Evolutionary conservation across 1,140 invertebrate genomes (phyloP).

Genomic region (Saxidomus purpurata): DNA sequence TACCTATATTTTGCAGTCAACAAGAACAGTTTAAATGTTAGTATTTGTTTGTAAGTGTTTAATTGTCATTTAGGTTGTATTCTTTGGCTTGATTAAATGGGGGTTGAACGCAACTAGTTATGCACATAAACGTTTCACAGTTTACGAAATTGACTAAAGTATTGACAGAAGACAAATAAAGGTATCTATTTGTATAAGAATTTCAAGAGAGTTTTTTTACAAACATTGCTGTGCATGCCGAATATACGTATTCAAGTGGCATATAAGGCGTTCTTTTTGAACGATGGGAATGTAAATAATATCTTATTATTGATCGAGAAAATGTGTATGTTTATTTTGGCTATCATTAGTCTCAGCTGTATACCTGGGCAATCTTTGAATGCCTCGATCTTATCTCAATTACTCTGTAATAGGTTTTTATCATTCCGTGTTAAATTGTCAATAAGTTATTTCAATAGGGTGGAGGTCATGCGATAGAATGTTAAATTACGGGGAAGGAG

Average conservation of each 20-base stretch:
- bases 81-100: no score
- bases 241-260: not conserved
- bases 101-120: no score
- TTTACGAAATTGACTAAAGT: no score
- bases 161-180: no score
- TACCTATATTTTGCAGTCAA: no score
- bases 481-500: not conserved
- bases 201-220: not conserved
- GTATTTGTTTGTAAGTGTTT: no score
- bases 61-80: no score
- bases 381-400: not conserved
- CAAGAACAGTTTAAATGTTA: no score
- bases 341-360: not conserved
- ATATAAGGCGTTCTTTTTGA: not conserved
- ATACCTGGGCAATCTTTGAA: not conserved
- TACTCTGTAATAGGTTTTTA: not conserved
- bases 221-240: not conserved
- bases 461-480: not conserved
- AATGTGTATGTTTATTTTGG: not conserved
- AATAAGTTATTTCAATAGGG: not conserved
- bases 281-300: not conserved
- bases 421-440: not conserved
- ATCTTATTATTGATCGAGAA: not conserved
- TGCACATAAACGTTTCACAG: no score
- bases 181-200: no score